Base-by-base conservation (phyloP, 2,113 vertebrate genomes). In the Turdus rufiventris region DNA sequence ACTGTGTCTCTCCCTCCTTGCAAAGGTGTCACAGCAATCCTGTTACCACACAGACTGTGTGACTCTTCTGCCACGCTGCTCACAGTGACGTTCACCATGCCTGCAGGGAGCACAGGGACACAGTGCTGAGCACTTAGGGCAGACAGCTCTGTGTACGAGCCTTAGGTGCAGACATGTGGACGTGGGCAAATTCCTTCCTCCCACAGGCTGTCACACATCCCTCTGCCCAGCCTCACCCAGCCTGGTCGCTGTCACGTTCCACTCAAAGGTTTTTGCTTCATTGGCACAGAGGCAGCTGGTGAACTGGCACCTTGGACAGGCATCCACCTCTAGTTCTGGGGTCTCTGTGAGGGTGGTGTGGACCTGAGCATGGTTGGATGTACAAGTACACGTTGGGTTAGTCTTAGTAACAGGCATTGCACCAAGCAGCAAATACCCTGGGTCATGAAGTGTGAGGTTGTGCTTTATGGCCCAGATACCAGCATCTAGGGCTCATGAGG, bases 271-370 rank as follows among this genome's bases (percentile, higher is more conserved):
- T 82, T 97, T 97, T 12, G 97, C 98, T 94, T 97, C 96, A 0
- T 91, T 95, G 57, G 96, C 96, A 51, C 98, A 99, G 73, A 99
- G 94, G 94, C 98, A 99, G 92, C 89, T 95, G 75, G 97, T 97
- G 94, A 98, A 97, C 81, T 78, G 15, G 43, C 96, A 89, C 56
- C 63, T 95, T 85, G 94, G 65, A 74, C 96, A 79, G 8, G 92
- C 77, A 56, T 90, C 93, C 50, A 96, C 90, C 70, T 87, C n/a
- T 7, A 97, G 53, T 47, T 93, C 93, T 68, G 88, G 68, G 21
- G 17, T 95, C 83, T 96, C 88, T 1, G 2, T 93, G 81, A 98
- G 94, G 24, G 36, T 74, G 26, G 62, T 68, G 29, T 2, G 42
- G 34, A 95, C 66, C 94, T 96, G 92, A 48, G 57, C 1, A 0